Conservation (phyloP, 2,797 vertebrate genomes). For the Enteromius trimaculatus region DNA sequence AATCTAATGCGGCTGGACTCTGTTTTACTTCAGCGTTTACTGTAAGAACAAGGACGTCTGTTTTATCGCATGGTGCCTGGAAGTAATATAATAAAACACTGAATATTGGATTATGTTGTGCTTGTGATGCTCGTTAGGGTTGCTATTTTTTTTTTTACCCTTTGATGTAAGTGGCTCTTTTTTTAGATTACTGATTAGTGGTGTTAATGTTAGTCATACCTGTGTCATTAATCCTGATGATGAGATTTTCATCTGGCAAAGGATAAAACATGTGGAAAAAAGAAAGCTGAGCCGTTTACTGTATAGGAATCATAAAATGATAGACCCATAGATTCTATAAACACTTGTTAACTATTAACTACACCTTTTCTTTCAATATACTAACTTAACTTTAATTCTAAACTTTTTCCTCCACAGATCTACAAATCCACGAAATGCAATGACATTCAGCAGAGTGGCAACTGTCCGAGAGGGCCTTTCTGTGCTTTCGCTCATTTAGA, state of each 20-base stretch:
- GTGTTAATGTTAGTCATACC: background rate
- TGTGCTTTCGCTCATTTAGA: conserved; percentile 98
- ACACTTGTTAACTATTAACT: too few species aligned
- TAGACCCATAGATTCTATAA: background rate
- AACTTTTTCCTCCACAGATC: conserved; percentile 78
- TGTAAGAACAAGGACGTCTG: background rate
- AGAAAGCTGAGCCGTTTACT: background rate
- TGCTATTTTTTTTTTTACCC: background rate
- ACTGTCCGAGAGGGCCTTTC: conserved; percentile 97
- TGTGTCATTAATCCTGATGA: background rate
- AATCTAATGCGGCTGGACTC: background rate
- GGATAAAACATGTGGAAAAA: background rate
- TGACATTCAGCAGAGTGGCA: conserved; percentile 98
- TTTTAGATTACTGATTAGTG: background rate
- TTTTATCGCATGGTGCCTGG: background rate
- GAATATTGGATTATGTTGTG: background rate
- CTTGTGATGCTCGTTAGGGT: background rate
- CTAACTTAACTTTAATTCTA: background rate
- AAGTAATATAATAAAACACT: background rate
- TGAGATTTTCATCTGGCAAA: background rate
- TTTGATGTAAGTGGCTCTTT: background rate
- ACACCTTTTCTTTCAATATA: too few species aligned
- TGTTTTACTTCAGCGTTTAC: conserved; percentile 15
- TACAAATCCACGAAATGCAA: conserved; percentile 99
- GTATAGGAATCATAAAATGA: background rate